These are phyloP conservation scores for Oreochromis grahami DNA, from an alignment of 2,797 vertebrate genomes.

Conservation along the genomic window DNA sequence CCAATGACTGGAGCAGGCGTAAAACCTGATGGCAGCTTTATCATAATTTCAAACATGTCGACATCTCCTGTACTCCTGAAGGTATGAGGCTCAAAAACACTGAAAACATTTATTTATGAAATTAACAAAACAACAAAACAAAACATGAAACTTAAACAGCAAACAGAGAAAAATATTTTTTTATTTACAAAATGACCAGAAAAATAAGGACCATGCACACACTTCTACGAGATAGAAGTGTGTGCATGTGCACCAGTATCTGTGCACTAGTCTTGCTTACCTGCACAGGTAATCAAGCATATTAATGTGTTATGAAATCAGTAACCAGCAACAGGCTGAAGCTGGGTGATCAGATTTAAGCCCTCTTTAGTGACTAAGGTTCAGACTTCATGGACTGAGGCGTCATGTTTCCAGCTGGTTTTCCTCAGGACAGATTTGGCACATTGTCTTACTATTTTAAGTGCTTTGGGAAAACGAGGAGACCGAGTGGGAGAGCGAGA, in stretches of 20 bases:
- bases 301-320: accelerated
- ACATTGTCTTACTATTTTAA: neutral
- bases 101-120: neutral
- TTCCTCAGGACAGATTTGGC: neutral
- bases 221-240: neutral
- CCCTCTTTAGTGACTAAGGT: accelerated
- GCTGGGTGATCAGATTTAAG: neutral
- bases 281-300: accelerated
- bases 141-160: neutral
- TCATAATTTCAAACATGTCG: neutral
- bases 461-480: neutral
- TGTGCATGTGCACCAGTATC: neutral
- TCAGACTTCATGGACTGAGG: accelerated
- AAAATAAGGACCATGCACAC: neutral
- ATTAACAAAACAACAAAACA: accelerated
- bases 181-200: accelerated
- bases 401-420: neutral
- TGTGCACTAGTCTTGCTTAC: neutral
- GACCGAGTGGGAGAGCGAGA: neutral
- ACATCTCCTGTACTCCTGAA: accelerated
- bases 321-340: neutral
- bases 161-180: accelerated
- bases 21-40: neutral
- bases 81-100: accelerated
- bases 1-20: accelerated